phyloP scores from a whole-genome alignment of 2,888 invertebrate species.

The Eilema sororculum region DNA sequence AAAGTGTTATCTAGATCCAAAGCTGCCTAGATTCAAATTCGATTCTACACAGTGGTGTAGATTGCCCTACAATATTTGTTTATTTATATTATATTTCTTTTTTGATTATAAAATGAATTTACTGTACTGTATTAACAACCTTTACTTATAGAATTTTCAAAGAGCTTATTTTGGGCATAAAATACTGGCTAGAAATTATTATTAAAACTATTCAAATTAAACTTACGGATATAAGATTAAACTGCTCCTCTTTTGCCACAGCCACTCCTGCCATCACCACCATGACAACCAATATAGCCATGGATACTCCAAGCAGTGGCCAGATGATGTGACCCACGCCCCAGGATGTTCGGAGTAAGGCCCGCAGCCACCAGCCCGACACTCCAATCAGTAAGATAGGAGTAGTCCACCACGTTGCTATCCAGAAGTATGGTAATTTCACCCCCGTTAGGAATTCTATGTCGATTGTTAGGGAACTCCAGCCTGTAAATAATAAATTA shows the following conservation, averaged over 20 bases:
- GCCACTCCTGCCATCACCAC: constrained; percentile 74
- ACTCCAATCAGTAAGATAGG: constrained; percentile 72
- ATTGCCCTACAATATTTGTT: too few relatives aligned
- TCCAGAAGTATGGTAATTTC: constrained; percentile 73
- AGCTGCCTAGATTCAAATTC: too few relatives aligned
- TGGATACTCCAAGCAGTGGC: constrained; percentile 72
- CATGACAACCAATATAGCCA: constrained; percentile 72
- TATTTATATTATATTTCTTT: too few relatives aligned
- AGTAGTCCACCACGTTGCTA: constrained; percentile 73
- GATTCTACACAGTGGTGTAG: too few relatives aligned
- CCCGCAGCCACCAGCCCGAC: constrained; percentile 80
- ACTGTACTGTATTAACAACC: too few relatives aligned
- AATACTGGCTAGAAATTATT: not conserved
- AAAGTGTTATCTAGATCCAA: too few relatives aligned
- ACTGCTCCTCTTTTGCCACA: constrained; percentile 82
- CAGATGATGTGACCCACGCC: constrained; percentile 65
- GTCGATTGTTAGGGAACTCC: constrained; percentile 75
- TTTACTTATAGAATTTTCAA: too few relatives aligned
- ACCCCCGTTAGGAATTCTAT: constrained; percentile 79
- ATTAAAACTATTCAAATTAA: not conserved
- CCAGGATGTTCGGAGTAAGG: constrained; percentile 65
- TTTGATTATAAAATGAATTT: too few relatives aligned
- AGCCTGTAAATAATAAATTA: constrained; percentile 63
- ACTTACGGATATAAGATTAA: constrained; percentile 77
- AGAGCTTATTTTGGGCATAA: not conserved